Evolutionary conservation across 2,888 invertebrate species (phyloP), one percentile per base, ranked within the genome.

Genomic region (Pseudococcus viburni): DNA sequence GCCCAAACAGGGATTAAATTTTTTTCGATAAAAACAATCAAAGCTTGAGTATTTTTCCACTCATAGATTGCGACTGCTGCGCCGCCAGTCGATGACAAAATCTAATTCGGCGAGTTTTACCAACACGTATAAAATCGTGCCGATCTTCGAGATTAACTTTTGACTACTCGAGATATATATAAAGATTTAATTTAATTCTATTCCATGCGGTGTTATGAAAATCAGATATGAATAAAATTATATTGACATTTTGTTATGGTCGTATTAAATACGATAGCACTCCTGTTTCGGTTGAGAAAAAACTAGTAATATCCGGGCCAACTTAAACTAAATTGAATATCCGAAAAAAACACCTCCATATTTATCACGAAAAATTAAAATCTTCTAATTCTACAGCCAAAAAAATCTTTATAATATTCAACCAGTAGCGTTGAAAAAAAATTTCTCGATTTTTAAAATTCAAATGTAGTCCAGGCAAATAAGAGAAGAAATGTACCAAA

Each of bases 261-360:
- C 77, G 33, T 39, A 42, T n/a, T 42, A 42, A 77, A 77, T 42
- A 33, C 77, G 77, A 77, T 68, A 77, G 42, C 42, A 77, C 77
- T 77, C 77, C 17, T 77, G 0, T 77, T 77, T 42, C 33, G 39
- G 77, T 77, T 42, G 33, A 77, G 77, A 77, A 77, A 77, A 77
- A 77, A 77, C 77, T 77, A 77, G 77, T 77, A 77, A 77, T 77
- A 77, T 77, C 77, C 77, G 77, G 77, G 77, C 77, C n/a, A 77
- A 77, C 77, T 77, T 77, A 42, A 42, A 77, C 42, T 42, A 77
- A 77, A 42, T 42, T 26, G 19, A 26, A 77, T 42, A 42, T 77
- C 2, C 42, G 42, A 33, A 77, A 77, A 77, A 77, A 42, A 42
- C 8, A 42, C 8, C 42, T 77, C 39, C 39, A 42, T 68, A 68